Conservation (phyloP, 2,888 invertebrate species). For the Acleris laterana region DNA sequence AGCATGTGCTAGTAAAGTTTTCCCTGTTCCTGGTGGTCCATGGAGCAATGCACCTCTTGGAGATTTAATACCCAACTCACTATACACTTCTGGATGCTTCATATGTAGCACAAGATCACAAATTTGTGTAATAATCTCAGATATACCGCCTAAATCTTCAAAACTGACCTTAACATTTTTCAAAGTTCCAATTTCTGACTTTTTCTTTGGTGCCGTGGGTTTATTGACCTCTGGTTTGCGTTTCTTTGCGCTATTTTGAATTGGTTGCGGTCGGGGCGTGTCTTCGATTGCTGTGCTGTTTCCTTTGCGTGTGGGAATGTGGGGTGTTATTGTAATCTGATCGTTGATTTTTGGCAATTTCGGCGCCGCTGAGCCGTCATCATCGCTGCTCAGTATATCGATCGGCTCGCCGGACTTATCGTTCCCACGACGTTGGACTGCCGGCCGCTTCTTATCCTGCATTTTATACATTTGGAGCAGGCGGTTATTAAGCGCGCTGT, state of each 20-base stretch:
- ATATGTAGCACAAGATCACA: constrained; percentile 93
- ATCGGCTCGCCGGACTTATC: constrained; percentile 76
- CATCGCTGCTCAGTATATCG: constrained; percentile 76
- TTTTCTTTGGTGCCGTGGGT: constrained; percentile 60
- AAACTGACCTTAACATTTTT: constrained; percentile 84
- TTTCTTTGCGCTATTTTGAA: constrained; percentile 63
- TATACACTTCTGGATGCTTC: constrained; percentile 95
- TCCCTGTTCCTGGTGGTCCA: constrained; percentile 98
- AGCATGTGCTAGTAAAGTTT: constrained; percentile 91
- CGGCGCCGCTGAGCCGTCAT: constrained; percentile 71
- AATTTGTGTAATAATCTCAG: constrained; percentile 87
- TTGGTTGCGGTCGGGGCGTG: constrained; percentile 55
- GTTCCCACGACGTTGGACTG: constrained; percentile 62
- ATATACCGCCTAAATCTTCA: constrained; percentile 92
- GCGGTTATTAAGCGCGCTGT: constrained; percentile 87
- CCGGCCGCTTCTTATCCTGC: constrained; percentile 78
- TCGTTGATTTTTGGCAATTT: constrained; percentile 80
- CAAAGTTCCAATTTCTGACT: constrained; percentile 62
- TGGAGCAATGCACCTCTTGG: constrained; percentile 96
- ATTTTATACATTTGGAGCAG: constrained; percentile 79
- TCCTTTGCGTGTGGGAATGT: constrained; percentile 63
- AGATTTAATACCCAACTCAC: constrained; percentile 92
- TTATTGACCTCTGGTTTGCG: constrained; percentile 66
- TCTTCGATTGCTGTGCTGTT: constrained; percentile 60
- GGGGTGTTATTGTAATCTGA: constrained; percentile 79